Evolutionary conservation across 2,888 invertebrate species (phyloP), one percentile per base, ranked within the genome.

Genomic region (Ecdyonurus torrentis): DNA sequence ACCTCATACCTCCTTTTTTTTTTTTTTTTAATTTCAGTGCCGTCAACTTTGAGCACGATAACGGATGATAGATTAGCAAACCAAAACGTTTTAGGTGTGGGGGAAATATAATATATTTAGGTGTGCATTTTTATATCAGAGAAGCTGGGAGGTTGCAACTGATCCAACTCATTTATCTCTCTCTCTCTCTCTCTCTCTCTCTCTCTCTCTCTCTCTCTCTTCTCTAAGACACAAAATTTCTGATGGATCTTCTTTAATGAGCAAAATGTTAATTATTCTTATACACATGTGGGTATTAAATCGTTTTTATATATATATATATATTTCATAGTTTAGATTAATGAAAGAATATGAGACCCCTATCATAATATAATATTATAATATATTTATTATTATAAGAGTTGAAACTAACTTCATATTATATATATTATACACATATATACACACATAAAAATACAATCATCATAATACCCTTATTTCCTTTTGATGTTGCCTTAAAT

Each of bases 11-110:
- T n/a, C n/a, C n/a, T 61, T 24, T 59, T 25, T 64, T 64, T 63
- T 65, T 64, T 61, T 61, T 67, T 67, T 67, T 67, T 67, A 67
- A 67, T 67, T 67, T 67, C 67, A 63, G 61, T 64, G 65, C 67
- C 67, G 66, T 67, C 67, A 67, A 63, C 67, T 60, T 61, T 58
- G 64, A 37, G 55, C 65, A 66, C 65, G 67, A 67, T 67, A 67
- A 67, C 66, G 65, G 64, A 66, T 67, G 67, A 67, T 67, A 63
- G 67, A 67, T 67, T 64, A 66, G 63, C 67, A 63, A n/a, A n/a
- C n/a, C 61, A 59, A 55, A 59, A 64, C 65, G 61, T n/a, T n/a
- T n/a, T n/a, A n/a, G n/a, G n/a, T n/a, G 60, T 52, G 52, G 63
- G 52, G 63, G 58, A 50, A 25, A 52, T 53, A 58, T 52, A 60